These are phyloP conservation scores for Eulemur rufifrons DNA, from an alignment of 2,113 vertebrate genomes.

Conservation along the genomic window DNA sequence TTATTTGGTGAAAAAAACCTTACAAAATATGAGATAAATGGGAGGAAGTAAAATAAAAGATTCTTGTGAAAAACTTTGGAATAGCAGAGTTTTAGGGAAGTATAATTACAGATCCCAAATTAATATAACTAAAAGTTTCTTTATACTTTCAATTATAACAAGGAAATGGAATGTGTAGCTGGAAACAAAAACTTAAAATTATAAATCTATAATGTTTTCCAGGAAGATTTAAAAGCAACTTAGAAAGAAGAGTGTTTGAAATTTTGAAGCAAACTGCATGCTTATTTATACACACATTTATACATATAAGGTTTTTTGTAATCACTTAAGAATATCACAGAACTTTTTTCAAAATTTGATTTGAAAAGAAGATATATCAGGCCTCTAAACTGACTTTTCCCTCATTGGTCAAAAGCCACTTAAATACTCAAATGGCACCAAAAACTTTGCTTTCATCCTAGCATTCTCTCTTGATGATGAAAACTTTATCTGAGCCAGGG, in stretches of 20 bases:
- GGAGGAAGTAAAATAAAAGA: neutral
- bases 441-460: neutral
- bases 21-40: neutral
- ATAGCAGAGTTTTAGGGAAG: neutral
- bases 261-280: neutral
- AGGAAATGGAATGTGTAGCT: neutral
- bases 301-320: neutral
- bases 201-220: neutral
- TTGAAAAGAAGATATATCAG: neutral
- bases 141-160: neutral
- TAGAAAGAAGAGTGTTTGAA: neutral
- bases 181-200: neutral
- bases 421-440: neutral
- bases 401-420: neutral
- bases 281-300: neutral
- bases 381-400: neutral
- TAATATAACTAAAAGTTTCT: neutral
- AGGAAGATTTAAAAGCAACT: neutral
- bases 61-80: neutral
- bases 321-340: neutral
- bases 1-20: neutral
- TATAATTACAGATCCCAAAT: neutral
- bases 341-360: slow-evolving; percentile 23
- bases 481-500: neutral
- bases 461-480: neutral